Evolutionary conservation across 2,797 vertebrate genomes (phyloP).

Genomic region (Oryzias dopingdopingensis): DNA sequence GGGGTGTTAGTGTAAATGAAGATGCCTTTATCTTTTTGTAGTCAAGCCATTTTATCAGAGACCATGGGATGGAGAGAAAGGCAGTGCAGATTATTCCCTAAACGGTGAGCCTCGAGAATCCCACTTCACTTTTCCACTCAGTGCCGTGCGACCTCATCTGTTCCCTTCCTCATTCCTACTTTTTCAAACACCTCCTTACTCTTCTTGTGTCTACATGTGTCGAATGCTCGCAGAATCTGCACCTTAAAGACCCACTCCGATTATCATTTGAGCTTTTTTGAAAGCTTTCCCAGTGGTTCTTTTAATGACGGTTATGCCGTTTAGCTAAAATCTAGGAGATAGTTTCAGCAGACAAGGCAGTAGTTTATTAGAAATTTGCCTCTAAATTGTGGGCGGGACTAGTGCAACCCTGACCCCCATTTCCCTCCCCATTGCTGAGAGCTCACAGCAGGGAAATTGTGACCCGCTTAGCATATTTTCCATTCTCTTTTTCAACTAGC

Average conservation of each 20-base stretch:
- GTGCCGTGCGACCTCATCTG: constrained; percentile 23
- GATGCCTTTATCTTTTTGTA: constrained; percentile 75
- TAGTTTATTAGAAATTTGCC: no score
- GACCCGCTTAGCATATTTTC: no score
- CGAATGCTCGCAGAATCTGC: constrained; percentile 9
- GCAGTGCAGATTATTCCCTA: constrained; percentile 76
- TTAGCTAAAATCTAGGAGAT: no score
- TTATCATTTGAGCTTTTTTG: no score
- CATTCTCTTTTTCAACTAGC: no score
- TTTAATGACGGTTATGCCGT: no score
- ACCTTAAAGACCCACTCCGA: constrained; percentile 28
- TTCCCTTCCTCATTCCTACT: constrained; percentile 12
- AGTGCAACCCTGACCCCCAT: no score
- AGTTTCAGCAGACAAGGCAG: no score
- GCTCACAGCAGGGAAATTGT: no score
- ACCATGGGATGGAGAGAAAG: constrained; percentile 74
- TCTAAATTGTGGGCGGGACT: no score
- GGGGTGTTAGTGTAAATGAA: constrained; percentile 50
- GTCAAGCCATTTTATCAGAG: constrained; percentile 82
- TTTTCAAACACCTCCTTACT: constrained; percentile 16
- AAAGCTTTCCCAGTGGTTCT: no score
- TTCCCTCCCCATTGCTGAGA: no score
- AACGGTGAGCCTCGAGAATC: constrained; percentile 79
- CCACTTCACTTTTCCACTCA: constrained; percentile 40
- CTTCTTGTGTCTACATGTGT: constrained; percentile 41